Conservation (phyloP, 1,140 invertebrate species). For the Heliconius eleuchia region DNA sequence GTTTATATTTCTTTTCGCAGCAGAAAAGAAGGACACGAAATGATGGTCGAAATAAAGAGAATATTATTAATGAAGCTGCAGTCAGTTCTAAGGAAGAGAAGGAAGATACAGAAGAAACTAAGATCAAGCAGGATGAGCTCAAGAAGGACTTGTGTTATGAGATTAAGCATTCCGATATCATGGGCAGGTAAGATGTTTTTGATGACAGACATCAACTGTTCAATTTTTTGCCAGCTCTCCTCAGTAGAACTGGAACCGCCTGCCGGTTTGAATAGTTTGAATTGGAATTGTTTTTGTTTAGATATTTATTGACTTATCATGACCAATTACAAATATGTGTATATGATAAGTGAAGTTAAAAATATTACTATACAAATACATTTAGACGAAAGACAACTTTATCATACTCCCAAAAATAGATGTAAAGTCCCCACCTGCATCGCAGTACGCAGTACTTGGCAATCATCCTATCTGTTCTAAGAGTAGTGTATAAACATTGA, state of each 20-base stretch:
- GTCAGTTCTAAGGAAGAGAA: conserved; percentile 32
- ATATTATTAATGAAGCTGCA: conserved; percentile 50
- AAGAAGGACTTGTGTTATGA: conserved; percentile 69
- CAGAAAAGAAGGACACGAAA: conserved; percentile 67
- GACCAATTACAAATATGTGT: too few relatives aligned
- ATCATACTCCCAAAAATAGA: background rate
- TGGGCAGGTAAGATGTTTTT: conserved; percentile 72
- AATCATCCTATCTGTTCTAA: background rate
- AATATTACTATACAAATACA: too few relatives aligned
- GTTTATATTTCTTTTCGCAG: conserved; percentile 53
- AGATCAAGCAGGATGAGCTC: conserved; percentile 26
- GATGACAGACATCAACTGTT: too few relatives aligned
- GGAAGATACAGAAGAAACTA: conserved; percentile 38
- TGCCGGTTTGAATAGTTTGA: too few relatives aligned
- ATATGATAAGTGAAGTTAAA: too few relatives aligned
- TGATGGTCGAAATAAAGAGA: conserved; percentile 70
- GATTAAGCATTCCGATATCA: conserved; percentile 78
- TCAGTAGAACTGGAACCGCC: too few relatives aligned
- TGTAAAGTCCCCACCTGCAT: background rate
- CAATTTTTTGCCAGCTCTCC: too few relatives aligned
- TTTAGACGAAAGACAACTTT: background rate
- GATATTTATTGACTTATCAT: too few relatives aligned
- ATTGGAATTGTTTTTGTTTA: too few relatives aligned
- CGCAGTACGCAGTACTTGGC: background rate
- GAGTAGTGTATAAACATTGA: background rate